Evolutionary conservation across 2,113 vertebrate genomes (phyloP).

Genomic region (Dermatemys mawii): DNA sequence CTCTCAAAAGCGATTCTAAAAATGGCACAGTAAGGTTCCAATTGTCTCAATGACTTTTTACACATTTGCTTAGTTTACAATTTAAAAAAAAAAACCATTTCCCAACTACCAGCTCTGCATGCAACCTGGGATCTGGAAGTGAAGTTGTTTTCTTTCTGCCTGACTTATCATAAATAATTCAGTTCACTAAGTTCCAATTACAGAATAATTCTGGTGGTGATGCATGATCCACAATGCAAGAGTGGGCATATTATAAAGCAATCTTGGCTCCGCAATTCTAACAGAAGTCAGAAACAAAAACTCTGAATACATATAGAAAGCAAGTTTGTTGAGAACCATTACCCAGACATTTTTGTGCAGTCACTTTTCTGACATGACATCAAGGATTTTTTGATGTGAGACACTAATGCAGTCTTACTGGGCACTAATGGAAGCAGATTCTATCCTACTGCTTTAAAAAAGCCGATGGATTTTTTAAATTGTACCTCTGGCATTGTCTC

Average conservation of each 20-base stretch:
- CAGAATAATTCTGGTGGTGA: background rate
- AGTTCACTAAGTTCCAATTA: background rate
- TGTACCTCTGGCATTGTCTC: constrained; percentile 93
- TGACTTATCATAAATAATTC: background rate
- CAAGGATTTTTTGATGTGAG: background rate
- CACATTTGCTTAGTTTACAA: background rate
- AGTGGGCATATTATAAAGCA: background rate
- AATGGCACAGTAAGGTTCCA: background rate
- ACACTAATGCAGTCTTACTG: background rate
- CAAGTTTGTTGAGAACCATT: background rate
- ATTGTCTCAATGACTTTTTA: background rate
- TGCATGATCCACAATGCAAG: background rate
- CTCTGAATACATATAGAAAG: background rate
- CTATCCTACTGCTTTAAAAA: background rate
- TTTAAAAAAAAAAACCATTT: background rate
- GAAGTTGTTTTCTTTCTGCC: background rate
- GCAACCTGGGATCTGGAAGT: background rate
- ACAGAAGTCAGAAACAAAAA: background rate
- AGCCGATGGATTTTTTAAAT: background rate
- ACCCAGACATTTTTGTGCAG: background rate
- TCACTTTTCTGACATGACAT: background rate
- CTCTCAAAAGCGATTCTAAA: background rate
- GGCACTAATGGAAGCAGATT: background rate
- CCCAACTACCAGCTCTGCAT: background rate
- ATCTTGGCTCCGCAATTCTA: background rate